These are phyloP conservation scores for Haliclona indistincta DNA, from an alignment of 37 sponge, comb jelly and placozoan species.

Conservation along the genomic window DNA sequence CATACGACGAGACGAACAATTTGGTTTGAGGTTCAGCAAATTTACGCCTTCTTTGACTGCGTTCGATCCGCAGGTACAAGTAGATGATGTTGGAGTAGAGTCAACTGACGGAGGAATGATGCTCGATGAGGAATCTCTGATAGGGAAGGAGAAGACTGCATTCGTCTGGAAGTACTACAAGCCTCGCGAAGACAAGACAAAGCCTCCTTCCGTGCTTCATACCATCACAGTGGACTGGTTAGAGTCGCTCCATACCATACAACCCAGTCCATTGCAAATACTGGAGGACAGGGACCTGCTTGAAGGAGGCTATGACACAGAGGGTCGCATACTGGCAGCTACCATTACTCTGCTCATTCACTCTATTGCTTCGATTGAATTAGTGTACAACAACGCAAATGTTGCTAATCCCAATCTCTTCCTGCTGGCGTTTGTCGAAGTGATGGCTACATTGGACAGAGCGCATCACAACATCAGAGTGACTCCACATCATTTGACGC, in stretches of 20 bases:
- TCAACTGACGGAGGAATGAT: neutral
- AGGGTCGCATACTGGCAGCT: neutral
- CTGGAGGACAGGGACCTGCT: neutral
- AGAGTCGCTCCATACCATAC: neutral
- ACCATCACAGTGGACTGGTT: neutral
- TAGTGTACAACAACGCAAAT: neutral
- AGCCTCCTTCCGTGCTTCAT: neutral
- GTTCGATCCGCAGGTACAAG: neutral
- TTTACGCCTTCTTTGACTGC: neutral
- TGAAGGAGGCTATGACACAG: neutral
- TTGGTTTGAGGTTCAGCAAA: neutral
- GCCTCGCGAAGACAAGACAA: neutral
- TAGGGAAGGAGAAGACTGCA: no score
- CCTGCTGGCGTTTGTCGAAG: slow-evolving; percentile 10
- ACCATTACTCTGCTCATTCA: slow-evolving; percentile 4
- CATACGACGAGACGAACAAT: neutral
- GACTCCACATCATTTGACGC: no score
- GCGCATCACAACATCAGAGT: no score
- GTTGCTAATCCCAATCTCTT: slow-evolving; percentile 10
- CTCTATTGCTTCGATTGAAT: slow-evolving; percentile 16
- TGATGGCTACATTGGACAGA: neutral
- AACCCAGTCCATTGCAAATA: neutral
- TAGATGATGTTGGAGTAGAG: no score
- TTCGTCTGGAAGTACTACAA: neutral
- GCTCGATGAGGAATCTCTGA: neutral